Percentiles rank a stretch among this genome's conserved stretches.
Evolutionary conservation across 1,140 invertebrate species (phyloP).

Genomic region (Antheraea pernyi): DNA sequence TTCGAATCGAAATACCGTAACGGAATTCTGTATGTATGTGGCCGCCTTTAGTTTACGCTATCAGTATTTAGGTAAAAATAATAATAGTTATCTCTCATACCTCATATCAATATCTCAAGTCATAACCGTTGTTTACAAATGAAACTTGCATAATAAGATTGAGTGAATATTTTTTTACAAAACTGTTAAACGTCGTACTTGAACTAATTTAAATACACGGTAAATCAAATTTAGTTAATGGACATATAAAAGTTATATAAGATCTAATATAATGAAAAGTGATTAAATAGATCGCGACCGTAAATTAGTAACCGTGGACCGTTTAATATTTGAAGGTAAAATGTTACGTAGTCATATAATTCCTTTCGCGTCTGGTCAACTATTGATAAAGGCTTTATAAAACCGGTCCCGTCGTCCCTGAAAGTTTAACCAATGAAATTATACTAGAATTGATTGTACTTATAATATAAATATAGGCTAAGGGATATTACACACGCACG

Average conservation of each 20-base stretch:
- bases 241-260: not conserved
- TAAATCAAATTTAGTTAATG: not conserved
- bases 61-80: too few species aligned
- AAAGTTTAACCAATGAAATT: constrained; percentile 11
- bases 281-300: not conserved
- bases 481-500: constrained; percentile 10
- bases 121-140: too few species aligned
- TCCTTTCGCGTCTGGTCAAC: constrained; percentile 11
- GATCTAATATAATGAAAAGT: constrained; percentile 1
- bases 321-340: constrained; percentile 10
- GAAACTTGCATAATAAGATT: too few species aligned
- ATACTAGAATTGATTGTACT: constrained; percentile 7
- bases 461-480: not conserved
- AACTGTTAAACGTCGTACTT: too few species aligned
- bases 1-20: too few species aligned
- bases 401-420: constrained; percentile 16
- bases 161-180: too few species aligned
- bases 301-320: constrained; percentile 6
- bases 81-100: too few species aligned
- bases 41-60: too few species aligned
- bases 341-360: constrained; percentile 9
- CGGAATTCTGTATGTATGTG: too few species aligned
- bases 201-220: too few species aligned
- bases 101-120: too few species aligned
- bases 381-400: constrained; percentile 8